phyloP scores from a whole-genome alignment of 1,140 invertebrate species.

The Neodiprion fabricii region DNA sequence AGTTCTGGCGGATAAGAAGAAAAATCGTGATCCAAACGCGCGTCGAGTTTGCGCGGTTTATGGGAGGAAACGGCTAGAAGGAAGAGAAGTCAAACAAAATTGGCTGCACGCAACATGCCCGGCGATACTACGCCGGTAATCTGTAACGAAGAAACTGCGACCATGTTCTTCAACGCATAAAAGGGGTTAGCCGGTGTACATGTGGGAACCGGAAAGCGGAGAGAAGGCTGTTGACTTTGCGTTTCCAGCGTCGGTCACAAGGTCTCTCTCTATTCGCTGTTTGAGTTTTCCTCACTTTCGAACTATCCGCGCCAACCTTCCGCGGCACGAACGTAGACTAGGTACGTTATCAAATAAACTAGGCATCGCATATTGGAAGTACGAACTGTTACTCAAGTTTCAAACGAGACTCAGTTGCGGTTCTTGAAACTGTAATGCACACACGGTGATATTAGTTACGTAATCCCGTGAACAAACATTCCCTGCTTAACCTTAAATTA shows the following conservation, averaged over 20 bases:
- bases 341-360: background rate
- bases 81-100: background rate
- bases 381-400: background rate
- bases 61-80: background rate
- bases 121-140: background rate
- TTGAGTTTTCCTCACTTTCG: constrained; percentile 3
- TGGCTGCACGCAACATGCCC: background rate
- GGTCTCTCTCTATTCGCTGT: background rate
- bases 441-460: no score
- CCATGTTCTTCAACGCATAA: background rate
- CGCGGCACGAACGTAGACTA: background rate
- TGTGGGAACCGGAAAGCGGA: no score
- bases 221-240: background rate
- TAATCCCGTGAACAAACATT: no score
- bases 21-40: no score
- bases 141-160: background rate
- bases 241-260: background rate
- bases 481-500: no score
- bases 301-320: background rate
- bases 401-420: no score
- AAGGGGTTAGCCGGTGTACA: no score
- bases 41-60: no score
- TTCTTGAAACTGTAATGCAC: no score
- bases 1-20: no score
- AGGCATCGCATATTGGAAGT: background rate